These are phyloP conservation scores for Alcedo quadribrachys DNA, from an alignment of 2,797 vertebrate species.

Conservation along the genomic window DNA sequence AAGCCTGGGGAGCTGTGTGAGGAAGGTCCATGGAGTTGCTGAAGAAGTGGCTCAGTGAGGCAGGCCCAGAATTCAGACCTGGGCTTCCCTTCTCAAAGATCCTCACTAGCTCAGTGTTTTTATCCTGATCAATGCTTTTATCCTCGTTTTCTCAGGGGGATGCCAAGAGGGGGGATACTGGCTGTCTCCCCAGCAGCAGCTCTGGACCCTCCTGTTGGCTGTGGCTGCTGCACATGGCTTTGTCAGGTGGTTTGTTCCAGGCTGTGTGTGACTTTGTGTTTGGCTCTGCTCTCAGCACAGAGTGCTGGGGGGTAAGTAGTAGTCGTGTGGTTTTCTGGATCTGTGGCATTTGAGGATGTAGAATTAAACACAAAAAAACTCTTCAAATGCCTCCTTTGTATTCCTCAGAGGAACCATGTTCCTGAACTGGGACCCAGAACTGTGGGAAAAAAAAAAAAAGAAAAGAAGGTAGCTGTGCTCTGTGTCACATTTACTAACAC, in stretches of 20 bases:
- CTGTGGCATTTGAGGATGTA: not conserved
- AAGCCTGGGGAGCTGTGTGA: not conserved
- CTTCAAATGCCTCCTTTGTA: not conserved
- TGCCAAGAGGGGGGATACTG: not conserved
- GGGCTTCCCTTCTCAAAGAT: not conserved
- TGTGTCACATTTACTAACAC: not conserved
- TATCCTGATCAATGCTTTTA: not conserved
- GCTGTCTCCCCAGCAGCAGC: not conserved
- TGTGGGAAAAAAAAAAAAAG: not conserved
- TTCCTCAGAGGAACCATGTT: not conserved
- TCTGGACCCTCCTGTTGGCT: not conserved
- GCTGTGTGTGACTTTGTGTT: not conserved
- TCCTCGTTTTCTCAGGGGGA: not conserved
- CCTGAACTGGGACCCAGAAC: not conserved
- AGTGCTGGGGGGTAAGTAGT: not conserved
- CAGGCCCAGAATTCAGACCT: not conserved
- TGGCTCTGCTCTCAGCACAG: not conserved
- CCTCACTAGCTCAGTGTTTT: not conserved
- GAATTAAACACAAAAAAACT: not conserved
- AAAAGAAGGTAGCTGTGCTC: not conserved
- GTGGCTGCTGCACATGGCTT: not conserved
- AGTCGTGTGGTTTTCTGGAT: not conserved
- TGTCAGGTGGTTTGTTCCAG: not conserved
- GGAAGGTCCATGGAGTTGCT: not conserved
- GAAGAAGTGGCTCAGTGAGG: not conserved